Conservation (phyloP, 2,113 vertebrate genomes). For the Campylomormyrus tamandua region DNA sequence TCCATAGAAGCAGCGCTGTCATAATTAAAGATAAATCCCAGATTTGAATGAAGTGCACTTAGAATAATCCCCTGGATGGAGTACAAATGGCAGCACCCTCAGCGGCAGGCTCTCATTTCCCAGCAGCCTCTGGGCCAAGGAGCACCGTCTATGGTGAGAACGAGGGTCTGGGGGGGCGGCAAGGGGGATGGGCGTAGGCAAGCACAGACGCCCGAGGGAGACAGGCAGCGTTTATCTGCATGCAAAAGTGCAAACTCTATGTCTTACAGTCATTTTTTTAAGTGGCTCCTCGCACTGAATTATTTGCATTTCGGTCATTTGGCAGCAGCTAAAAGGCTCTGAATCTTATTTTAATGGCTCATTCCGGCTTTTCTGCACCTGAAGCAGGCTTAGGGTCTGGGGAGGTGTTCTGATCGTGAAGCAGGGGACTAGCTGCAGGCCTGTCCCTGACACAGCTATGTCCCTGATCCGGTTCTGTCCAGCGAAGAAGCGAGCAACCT, state of each 20-base stretch:
- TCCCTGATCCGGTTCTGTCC: not conserved
- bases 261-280: too few species aligned
- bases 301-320: not conserved
- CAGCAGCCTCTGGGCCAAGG: not conserved
- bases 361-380: not conserved
- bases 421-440: not conserved
- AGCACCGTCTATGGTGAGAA: constrained; percentile 1
- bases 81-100: constrained; percentile 12
- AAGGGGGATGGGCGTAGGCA: not conserved
- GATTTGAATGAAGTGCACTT: constrained; percentile 31
- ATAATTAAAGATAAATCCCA: constrained; percentile 31
- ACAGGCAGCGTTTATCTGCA: not conserved
- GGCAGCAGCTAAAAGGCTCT: not conserved
- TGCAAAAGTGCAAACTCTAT: not conserved
- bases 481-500: not conserved
- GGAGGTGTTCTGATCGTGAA: not conserved
- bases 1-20: constrained; percentile 9
- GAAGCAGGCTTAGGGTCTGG: not conserved
- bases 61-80: constrained; percentile 27
- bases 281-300: not conserved
- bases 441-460: not conserved
- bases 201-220: not conserved
- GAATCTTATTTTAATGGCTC: not conserved
- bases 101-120: not conserved
- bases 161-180: not conserved